Evolutionary conservation across 2,113 vertebrate species (phyloP).

Genomic region (Tragelaphus buxtoni): DNA sequence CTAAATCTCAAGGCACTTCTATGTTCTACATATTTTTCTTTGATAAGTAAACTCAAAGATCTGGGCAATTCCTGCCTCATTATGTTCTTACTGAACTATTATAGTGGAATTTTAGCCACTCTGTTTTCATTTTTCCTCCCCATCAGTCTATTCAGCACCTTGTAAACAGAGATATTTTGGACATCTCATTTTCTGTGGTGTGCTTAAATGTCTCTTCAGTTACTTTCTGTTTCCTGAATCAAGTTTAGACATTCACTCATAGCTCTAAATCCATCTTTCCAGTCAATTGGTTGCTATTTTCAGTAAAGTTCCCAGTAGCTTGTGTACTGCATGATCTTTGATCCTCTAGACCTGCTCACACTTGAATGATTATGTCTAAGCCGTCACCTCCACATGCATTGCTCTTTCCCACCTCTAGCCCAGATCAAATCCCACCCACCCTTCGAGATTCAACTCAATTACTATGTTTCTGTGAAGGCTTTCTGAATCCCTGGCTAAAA

Average conservation of each 20-base stretch:
- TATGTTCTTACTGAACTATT: neutral
- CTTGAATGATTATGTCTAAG: neutral
- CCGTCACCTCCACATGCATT: rapidly evolving
- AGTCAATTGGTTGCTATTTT: neutral
- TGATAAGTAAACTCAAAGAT: neutral
- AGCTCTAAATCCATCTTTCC: neutral
- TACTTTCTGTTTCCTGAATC: neutral
- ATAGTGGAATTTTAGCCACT: neutral
- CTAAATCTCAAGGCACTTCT: neutral
- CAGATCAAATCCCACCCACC: neutral
- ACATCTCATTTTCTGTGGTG: neutral
- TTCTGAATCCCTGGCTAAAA: neutral
- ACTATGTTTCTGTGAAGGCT: neutral
- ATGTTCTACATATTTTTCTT: neutral
- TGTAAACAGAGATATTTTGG: neutral
- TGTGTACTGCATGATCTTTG: neutral
- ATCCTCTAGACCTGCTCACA: neutral
- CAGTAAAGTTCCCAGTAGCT: neutral
- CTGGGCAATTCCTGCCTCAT: neutral
- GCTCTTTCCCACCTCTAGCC: neutral
- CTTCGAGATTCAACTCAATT: neutral
- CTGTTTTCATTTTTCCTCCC: neutral
- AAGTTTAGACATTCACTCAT: neutral
- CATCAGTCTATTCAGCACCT: neutral
- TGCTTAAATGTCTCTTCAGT: neutral